These are phyloP conservation scores for Tetramorium alpestre DNA, from an alignment of 1,140 invertebrate species.

Conservation along the genomic window DNA sequence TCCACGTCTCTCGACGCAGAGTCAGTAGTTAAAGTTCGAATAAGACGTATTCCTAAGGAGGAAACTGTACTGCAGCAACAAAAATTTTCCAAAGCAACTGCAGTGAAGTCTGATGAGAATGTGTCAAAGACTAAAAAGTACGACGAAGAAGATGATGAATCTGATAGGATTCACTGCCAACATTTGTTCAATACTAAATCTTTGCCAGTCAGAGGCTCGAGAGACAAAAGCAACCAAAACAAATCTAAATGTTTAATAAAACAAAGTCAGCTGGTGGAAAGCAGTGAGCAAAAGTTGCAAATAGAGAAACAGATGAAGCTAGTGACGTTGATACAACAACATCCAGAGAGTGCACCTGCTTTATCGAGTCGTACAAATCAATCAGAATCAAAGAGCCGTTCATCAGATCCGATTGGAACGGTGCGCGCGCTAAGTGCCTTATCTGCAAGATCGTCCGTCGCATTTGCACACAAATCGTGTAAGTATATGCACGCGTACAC, in stretches of 20 bases:
- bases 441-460: conserved; percentile 70
- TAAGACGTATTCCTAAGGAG: conserved; percentile 70
- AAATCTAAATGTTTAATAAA: not conserved
- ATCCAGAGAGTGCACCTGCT: conserved; percentile 62
- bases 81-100: not conserved
- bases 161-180: not conserved
- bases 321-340: not conserved
- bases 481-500: conserved; percentile 12
- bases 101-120: conserved; percentile 11
- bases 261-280: not conserved
- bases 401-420: conserved; percentile 68
- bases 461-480: conserved; percentile 77
- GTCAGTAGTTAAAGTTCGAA: conserved; percentile 74
- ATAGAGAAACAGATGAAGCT: conserved; percentile 22
- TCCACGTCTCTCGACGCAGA: conserved; percentile 61
- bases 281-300: not conserved
- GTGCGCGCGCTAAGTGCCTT: conserved; percentile 61
- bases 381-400: conserved; percentile 66
- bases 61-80: conserved; percentile 49
- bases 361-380: conserved; percentile 18
- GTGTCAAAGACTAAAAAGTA: not conserved
- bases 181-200: conserved; percentile 16
- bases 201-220: not conserved
- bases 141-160: not conserved
- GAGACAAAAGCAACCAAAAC: not conserved